Evolutionary conservation across 2,888 invertebrate genomes (phyloP).

Genomic region (Tortricodes alternella): DNA sequence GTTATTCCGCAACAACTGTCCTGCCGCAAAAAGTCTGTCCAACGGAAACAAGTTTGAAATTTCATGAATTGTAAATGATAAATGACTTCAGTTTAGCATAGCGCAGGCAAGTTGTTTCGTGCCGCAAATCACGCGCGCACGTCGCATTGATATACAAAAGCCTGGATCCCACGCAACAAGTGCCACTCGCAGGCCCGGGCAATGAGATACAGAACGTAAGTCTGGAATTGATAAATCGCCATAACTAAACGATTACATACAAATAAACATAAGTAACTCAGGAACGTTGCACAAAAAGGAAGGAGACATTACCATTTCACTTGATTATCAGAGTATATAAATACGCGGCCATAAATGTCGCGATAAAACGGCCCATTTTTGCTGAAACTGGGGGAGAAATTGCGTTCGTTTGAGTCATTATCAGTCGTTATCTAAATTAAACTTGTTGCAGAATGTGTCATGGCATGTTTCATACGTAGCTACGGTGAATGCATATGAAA

Average conservation of each 20-base stretch:
- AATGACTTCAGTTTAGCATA: constrained; percentile 43
- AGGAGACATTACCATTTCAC: constrained; percentile 22
- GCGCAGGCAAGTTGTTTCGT: constrained; percentile 48
- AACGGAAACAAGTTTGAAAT: neutral
- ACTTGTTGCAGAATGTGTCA: constrained; percentile 25
- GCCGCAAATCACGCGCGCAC: constrained; percentile 61
- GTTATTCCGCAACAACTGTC: too few species aligned
- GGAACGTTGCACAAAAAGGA: constrained; percentile 10
- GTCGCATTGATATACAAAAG: constrained; percentile 58
- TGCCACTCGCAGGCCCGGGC: constrained; percentile 54
- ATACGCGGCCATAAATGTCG: constrained; percentile 31
- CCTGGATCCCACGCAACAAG: constrained; percentile 68
- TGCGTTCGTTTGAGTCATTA: constrained; percentile 27
- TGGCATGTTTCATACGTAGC: neutral
- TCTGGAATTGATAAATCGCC: constrained; percentile 40
- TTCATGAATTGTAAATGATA: constrained; percentile 35
- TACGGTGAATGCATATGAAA: constrained; percentile 1
- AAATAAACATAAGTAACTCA: constrained; percentile 1
- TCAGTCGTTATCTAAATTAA: constrained; percentile 32
- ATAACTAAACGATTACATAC: constrained; percentile 27
- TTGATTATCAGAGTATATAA: constrained; percentile 32
- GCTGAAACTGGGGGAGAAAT: constrained; percentile 29
- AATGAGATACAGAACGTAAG: constrained; percentile 13
- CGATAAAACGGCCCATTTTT: constrained; percentile 32
- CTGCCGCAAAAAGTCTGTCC: too few species aligned